Conservation (phyloP, 2,888 invertebrate genomes). For the Tuberolachnus salignus region DNA sequence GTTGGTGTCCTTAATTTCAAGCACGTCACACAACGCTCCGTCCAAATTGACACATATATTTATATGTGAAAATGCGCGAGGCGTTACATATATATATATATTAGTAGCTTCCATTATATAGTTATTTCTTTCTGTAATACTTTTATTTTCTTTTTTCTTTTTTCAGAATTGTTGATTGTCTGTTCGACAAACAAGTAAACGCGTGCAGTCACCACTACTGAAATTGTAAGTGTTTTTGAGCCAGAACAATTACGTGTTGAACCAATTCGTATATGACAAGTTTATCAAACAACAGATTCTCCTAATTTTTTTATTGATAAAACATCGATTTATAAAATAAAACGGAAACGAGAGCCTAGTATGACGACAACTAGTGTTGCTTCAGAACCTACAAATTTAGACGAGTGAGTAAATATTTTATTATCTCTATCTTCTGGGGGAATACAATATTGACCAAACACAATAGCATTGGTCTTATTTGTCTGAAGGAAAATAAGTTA, state of each 20-base stretch:
- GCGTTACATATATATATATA: too few species aligned
- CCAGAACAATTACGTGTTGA: constrained; percentile 39
- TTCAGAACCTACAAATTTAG: constrained; percentile 40
- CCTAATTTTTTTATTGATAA: constrained; percentile 42
- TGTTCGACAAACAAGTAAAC: constrained; percentile 22
- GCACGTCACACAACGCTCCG: too few species aligned
- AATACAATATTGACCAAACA: constrained; percentile 51
- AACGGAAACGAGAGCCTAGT: constrained; percentile 52
- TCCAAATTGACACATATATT: too few species aligned
- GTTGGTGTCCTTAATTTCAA: too few species aligned
- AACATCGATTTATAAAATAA: constrained; percentile 52
- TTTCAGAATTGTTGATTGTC: constrained; percentile 50
- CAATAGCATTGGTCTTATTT: constrained; percentile 46
- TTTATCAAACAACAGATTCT: constrained; percentile 25
- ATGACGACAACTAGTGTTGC: constrained; percentile 47
- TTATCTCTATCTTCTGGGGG: constrained; percentile 6
- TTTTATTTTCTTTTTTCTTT: not conserved
- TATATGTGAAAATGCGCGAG: too few species aligned
- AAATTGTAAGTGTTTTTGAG: constrained; percentile 26
- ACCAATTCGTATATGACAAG: constrained; percentile 48
- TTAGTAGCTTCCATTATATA: too few species aligned
- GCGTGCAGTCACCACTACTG: constrained; percentile 8
- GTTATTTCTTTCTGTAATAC: not conserved
- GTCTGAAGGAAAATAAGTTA: constrained; percentile 30
- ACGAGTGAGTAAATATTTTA: constrained; percentile 45